These are phyloP conservation scores for Epiblema foenella DNA, from an alignment of 2,888 invertebrate genomes.

Conservation along the genomic window DNA sequence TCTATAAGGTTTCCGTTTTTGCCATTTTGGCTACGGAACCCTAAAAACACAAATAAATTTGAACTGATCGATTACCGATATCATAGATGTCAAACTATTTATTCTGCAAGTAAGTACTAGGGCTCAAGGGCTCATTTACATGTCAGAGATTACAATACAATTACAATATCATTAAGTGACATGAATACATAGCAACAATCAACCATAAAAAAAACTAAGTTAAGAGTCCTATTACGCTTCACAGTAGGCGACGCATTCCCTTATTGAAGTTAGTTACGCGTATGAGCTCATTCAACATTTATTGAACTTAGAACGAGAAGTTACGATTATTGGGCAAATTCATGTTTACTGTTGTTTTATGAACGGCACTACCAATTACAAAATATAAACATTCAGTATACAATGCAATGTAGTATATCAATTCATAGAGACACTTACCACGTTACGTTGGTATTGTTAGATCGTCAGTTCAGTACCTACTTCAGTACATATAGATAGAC, in stretches of 20 bases:
- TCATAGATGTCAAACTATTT: too few species aligned
- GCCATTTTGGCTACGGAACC: too few species aligned
- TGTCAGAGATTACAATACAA: too few species aligned
- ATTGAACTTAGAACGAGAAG: constrained; percentile 30
- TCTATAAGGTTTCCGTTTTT: too few species aligned
- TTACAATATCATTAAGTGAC: too few species aligned
- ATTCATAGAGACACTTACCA: not conserved
- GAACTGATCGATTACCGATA: not conserved
- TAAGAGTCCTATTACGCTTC: not conserved
- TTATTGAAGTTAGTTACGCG: constrained; percentile 22
- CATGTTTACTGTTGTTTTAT: constrained; percentile 28
- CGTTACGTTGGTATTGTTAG: too few species aligned
- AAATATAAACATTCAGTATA: not conserved
- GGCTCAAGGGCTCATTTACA: too few species aligned
- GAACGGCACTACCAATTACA: constrained; percentile 10
- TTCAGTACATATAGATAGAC: too few species aligned
- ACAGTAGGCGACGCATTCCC: not conserved
- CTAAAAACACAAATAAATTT: not conserved
- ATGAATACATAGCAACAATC: not conserved
- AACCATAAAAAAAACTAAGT: too few species aligned
- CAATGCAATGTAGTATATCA: not conserved
- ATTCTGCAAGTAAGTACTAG: too few species aligned
- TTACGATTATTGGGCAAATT: constrained; percentile 33
- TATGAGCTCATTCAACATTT: constrained; percentile 21
- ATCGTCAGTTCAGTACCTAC: too few species aligned